Conservation (phyloP, 2,888 invertebrate genomes). For the Saturnia pavonia region DNA sequence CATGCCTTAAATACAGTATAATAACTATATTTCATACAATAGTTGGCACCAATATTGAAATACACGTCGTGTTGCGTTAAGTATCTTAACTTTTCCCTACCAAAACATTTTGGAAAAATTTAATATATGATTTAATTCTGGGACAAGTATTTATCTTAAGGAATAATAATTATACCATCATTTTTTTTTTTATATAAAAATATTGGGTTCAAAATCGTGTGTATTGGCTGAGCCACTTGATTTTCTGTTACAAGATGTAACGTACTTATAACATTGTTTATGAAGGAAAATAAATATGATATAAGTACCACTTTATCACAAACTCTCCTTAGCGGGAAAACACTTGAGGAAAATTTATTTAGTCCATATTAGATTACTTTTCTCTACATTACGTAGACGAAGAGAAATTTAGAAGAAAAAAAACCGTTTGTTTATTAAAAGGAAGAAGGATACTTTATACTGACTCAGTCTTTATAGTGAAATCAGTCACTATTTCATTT, state of each 20-base stretch:
- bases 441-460: background rate
- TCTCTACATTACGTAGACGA: background rate
- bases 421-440: background rate
- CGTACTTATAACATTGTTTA: background rate
- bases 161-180: no score
- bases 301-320: slow-evolving; percentile 12
- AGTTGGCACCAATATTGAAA: no score
- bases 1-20: no score
- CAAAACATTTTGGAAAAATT: no score
- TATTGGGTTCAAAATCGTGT: background rate
- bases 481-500: no score
- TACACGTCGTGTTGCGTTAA: no score
- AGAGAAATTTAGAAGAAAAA: background rate
- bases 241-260: background rate
- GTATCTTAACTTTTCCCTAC: no score
- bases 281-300: slow-evolving; percentile 8
- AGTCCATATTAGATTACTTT: slow-evolving; percentile 4
- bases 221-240: background rate
- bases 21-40: no score
- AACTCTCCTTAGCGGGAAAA: background rate
- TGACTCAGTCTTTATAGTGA: no score
- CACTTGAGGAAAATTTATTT: slow-evolving; percentile 7
- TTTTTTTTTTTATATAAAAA: background rate
- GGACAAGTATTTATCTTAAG: no score
- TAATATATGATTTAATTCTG: no score